Evolutionary conservation across 2,797 vertebrate species (phyloP).

Genomic region (Amblyraja radiata): DNA sequence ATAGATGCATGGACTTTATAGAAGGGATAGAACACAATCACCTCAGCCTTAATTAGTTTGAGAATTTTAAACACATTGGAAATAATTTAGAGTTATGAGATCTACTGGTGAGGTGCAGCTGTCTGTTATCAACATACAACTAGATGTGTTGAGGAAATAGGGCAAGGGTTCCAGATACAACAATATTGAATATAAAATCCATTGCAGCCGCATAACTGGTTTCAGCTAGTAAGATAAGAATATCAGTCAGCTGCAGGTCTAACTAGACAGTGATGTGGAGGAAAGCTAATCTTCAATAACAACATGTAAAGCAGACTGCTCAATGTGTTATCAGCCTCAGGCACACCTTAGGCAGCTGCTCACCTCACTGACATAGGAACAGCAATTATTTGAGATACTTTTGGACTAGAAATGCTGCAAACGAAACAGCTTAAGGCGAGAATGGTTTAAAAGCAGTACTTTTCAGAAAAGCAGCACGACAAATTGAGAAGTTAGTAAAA

Average conservation of each 20-base stretch:
- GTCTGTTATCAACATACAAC: too few relatives aligned
- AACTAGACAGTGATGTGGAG: not conserved
- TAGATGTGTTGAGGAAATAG: too few relatives aligned
- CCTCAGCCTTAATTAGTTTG: not conserved
- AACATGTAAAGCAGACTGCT: not conserved
- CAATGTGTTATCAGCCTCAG: not conserved
- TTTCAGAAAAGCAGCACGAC: not conserved
- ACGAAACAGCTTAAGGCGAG: not conserved
- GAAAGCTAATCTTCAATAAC: not conserved
- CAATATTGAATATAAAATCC: too few relatives aligned
- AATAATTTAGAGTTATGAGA: not conserved
- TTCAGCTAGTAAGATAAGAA: too few relatives aligned
- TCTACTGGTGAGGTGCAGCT: too few relatives aligned
- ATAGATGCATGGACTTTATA: not conserved
- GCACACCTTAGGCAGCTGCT: not conserved
- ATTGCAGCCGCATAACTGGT: too few relatives aligned
- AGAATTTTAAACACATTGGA: not conserved
- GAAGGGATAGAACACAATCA: not conserved
- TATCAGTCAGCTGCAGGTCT: too few relatives aligned
- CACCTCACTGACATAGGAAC: not conserved
- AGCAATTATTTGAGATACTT: not conserved
- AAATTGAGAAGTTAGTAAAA: too few relatives aligned
- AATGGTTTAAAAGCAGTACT: not conserved
- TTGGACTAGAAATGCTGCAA: not conserved
- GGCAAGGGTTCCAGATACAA: too few relatives aligned